Evolutionary conservation across 2,797 vertebrate genomes (phyloP).

Genomic region (Semaprochilodus insignis): DNA sequence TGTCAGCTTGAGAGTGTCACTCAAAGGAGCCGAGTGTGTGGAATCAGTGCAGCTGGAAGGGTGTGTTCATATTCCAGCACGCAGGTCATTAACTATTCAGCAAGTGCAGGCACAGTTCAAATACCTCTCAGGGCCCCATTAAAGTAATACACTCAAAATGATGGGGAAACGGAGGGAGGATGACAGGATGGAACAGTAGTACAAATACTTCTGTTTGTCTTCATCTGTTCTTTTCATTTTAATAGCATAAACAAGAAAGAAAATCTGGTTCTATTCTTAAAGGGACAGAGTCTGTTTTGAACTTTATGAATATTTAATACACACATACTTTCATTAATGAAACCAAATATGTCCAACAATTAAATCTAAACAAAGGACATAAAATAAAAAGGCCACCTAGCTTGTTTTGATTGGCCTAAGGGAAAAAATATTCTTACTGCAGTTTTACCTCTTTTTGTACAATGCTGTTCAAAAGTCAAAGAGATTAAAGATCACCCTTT

Average conservation of each 20-base stretch:
- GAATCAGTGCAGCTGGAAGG: constrained; percentile 36
- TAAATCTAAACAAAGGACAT: too few species aligned
- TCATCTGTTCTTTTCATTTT: constrained; percentile 17
- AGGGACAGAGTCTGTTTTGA: not conserved
- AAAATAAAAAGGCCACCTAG: too few species aligned
- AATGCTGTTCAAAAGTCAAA: too few species aligned
- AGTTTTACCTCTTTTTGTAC: too few species aligned
- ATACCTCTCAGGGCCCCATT: not conserved
- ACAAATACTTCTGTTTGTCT: constrained; percentile 41
- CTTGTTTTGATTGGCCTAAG: too few species aligned
- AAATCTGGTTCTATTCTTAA: constrained; percentile 34
- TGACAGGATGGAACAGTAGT: constrained; percentile 5
- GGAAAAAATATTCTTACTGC: too few species aligned
- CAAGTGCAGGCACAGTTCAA: constrained; percentile 44
- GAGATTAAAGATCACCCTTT: too few species aligned
- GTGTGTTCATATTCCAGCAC: constrained; percentile 51
- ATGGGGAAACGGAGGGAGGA: not conserved
- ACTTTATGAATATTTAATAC: too few species aligned
- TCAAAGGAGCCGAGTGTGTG: constrained; percentile 47
- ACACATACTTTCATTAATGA: too few species aligned
- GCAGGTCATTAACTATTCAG: constrained; percentile 36
- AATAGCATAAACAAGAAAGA: constrained; percentile 47
- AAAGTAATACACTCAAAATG: constrained; percentile 15
- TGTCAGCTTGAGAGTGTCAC: constrained; percentile 58
- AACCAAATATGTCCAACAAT: too few species aligned